Conservation (phyloP, 1,140 invertebrate species). For the Anadara kagoshimensis region DNA sequence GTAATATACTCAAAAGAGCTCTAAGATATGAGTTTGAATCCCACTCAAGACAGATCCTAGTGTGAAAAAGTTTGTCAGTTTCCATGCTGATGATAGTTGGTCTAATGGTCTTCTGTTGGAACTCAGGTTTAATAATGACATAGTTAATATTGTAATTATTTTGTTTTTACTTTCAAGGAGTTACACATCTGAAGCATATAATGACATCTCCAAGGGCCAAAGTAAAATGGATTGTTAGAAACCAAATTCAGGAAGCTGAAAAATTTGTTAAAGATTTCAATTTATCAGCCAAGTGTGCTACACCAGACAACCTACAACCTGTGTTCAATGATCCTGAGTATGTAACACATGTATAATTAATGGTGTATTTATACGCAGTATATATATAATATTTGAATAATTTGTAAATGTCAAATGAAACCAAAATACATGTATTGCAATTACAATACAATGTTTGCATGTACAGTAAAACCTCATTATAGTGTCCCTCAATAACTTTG, state of each 20-base stretch:
- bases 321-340: conserved; percentile 65
- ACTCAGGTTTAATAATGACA: background rate
- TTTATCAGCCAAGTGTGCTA: conserved; percentile 74
- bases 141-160: background rate
- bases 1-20: too few relatives aligned
- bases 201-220: conserved; percentile 76
- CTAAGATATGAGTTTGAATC: too few relatives aligned
- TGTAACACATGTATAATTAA: background rate
- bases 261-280: conserved; percentile 76
- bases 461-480: too few relatives aligned
- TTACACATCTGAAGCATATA: conserved; percentile 79
- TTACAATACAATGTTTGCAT: too few relatives aligned
- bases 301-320: conserved; percentile 74
- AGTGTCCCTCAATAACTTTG: too few relatives aligned
- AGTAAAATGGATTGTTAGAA: conserved; percentile 80
- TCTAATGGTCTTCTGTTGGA: background rate
- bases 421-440: too few relatives aligned
- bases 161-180: conserved; percentile 70
- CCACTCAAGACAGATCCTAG: too few relatives aligned
- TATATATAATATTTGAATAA: too few relatives aligned
- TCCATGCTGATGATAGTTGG: background rate
- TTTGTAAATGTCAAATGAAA: too few relatives aligned
- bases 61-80: too few relatives aligned
- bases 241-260: conserved; percentile 73
- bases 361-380: background rate